These are phyloP conservation scores for Punctoribates punctum DNA, from an alignment of 2,888 invertebrate genomes.

Conservation along the genomic window DNA sequence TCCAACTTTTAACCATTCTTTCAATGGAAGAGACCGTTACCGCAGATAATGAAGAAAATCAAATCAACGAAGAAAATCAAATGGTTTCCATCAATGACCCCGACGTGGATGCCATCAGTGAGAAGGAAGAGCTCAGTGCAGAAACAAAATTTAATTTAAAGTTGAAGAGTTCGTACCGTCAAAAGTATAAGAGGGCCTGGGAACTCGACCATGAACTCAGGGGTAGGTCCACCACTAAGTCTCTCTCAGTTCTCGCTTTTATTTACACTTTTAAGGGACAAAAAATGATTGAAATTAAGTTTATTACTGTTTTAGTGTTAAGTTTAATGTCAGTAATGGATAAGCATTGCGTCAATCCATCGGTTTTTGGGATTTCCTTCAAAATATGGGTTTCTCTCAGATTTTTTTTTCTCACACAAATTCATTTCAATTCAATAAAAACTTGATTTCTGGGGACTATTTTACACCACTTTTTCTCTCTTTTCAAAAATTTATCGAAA, in stretches of 20 bases:
- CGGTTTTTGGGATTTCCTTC: not conserved
- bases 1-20: not conserved
- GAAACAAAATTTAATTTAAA: not conserved
- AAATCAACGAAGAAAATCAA: not conserved
- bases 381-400: conserved; percentile 1
- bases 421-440: not conserved
- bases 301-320: not conserved
- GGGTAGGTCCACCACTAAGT: not conserved
- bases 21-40: conserved; percentile 26
- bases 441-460: not conserved
- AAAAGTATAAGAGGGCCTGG: conserved; percentile 42
- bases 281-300: not conserved
- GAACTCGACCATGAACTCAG: conserved; percentile 37
- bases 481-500: not conserved
- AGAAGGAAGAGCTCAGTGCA: not conserved
- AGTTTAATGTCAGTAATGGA: not conserved
- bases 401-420: not conserved
- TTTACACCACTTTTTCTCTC: no score
- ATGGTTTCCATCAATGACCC: conserved; percentile 25
- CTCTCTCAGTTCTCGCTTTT: not conserved
- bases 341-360: not conserved
- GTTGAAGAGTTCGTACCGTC: conserved; percentile 34
- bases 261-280: not conserved
- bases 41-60: not conserved
- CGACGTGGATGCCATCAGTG: not conserved